These are phyloP conservation scores for Pinctada fucata DNA, from an alignment of 2,888 invertebrate genomes.

Conservation along the genomic window DNA sequence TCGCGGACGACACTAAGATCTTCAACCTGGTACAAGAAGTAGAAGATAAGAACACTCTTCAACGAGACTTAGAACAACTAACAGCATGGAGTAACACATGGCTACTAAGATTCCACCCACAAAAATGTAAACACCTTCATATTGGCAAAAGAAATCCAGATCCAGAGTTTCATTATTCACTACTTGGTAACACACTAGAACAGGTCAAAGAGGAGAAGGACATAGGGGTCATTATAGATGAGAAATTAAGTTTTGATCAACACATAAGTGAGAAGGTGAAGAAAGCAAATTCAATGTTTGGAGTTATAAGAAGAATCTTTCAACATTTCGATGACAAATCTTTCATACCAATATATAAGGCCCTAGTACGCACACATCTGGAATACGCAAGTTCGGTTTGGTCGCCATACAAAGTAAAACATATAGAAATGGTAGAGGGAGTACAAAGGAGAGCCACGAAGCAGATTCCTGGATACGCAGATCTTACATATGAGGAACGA, in stretches of 20 bases:
- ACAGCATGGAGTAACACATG: conserved; percentile 24
- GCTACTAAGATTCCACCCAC: conserved; percentile 27
- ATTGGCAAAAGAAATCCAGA: background rate
- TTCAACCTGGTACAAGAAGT: background rate
- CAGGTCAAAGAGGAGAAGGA: conserved; percentile 12
- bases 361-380: conserved; percentile 28
- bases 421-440: conserved; percentile 25
- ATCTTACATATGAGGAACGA: conserved; percentile 23
- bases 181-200: background rate
- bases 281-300: conserved; percentile 27
- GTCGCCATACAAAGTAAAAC: conserved; percentile 21
- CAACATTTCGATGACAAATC: conserved; percentile 18
- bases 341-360: conserved; percentile 22
- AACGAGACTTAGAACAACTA: conserved; percentile 7
- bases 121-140: conserved; percentile 31
- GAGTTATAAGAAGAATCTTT: conserved; percentile 15
- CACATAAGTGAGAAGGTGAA: conserved; percentile 26
- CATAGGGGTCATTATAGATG: conserved; percentile 21
- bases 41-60: background rate
- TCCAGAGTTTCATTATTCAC: background rate
- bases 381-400: conserved; percentile 32
- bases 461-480: conserved; percentile 18
- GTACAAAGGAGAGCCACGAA: conserved; percentile 31
- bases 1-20: background rate
- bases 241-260: conserved; percentile 7